Percentiles rank a stretch among this genome's conserved stretches.
phyloP scores from a whole-genome alignment of 2,113 vertebrate species.

The Podilymbus podiceps region DNA sequence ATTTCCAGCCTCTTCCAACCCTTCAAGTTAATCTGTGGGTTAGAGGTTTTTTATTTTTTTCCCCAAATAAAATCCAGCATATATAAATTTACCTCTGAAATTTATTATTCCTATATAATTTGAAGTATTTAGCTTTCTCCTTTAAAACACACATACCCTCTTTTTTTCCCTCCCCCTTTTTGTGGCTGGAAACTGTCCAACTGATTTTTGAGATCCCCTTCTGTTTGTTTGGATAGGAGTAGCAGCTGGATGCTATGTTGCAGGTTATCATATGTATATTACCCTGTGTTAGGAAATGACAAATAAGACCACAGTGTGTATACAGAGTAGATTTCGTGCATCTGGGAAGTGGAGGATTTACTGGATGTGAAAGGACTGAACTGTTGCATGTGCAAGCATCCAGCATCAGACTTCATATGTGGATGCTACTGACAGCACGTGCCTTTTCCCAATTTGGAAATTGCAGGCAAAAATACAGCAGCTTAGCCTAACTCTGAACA shows the following conservation, averaged over 20 bases:
- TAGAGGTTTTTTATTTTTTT: neutral
- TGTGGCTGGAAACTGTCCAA: neutral
- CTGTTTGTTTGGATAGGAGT: neutral
- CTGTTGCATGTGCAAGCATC: neutral
- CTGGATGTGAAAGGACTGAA: neutral
- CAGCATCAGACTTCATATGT: neutral
- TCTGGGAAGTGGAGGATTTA: neutral
- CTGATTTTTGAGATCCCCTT: neutral
- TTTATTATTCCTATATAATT: neutral
- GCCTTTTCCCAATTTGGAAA: neutral
- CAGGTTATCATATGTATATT: neutral
- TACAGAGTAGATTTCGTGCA: neutral
- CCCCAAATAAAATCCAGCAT: neutral
- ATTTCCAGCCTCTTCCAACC: neutral
- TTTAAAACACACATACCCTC: accelerated
- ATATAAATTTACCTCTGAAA: neutral
- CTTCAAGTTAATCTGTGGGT: neutral
- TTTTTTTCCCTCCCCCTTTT: neutral
- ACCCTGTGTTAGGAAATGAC: neutral
- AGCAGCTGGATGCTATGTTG: neutral
- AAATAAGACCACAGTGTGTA: neutral
- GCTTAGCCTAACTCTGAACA: neutral
- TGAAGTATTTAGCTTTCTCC: neutral
- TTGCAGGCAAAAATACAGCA: neutral
- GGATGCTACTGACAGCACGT: neutral